Evolutionary conservation across 1,140 invertebrate genomes (phyloP), one percentile per base, ranked within the genome.

Genomic region (Platyscapa corneri): DNA sequence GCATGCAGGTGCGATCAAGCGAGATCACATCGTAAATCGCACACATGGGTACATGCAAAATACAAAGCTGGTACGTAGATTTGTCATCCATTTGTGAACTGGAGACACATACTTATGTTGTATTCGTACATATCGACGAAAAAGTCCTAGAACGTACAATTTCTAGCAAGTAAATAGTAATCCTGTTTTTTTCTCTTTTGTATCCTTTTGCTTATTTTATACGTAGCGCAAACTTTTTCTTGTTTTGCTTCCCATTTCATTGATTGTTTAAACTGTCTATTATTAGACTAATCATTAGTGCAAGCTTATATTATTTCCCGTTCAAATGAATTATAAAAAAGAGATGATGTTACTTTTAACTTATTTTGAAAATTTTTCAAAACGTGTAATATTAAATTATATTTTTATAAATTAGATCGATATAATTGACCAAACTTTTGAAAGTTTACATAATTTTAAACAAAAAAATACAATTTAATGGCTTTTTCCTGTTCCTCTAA

Each of bases 161-260:
- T 56, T 53, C 49, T 56, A 77, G 34, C 16, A 77, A 77, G 46
- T 56, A 30, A 34, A 77, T 77, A n/a, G 46, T 77, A 77, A 77
- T 77, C 49, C 49, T 23, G 0, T 53, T 56, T 77, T 56, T 77
- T 77, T 49, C 46, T 6, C 10, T 18, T 34, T 67, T 67, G 42
- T 46, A 67, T 12, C n/a, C 14, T 67, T 77, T 56, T n/a, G n/a
- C n/a, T n/a, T 34, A 30, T 39, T 56, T 6, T 56, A n/a, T n/a
- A n/a, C n/a, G n/a, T n/a, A n/a, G n/a, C n/a, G 12, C 34, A 1
- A n/a, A 8, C 10, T 7, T 67, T 34, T 32, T 2, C 34, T 34
- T 67, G 8, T 5, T 16, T 32, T 67, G 14, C 8, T 16, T 30
- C 5, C 12, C n/a, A n/a, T 65, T 65, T 65, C n/a, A n/a, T n/a